These are phyloP conservation scores for Trissoscelio sp. DNA, from an alignment of 2,888 invertebrate species.

Conservation along the genomic window DNA sequence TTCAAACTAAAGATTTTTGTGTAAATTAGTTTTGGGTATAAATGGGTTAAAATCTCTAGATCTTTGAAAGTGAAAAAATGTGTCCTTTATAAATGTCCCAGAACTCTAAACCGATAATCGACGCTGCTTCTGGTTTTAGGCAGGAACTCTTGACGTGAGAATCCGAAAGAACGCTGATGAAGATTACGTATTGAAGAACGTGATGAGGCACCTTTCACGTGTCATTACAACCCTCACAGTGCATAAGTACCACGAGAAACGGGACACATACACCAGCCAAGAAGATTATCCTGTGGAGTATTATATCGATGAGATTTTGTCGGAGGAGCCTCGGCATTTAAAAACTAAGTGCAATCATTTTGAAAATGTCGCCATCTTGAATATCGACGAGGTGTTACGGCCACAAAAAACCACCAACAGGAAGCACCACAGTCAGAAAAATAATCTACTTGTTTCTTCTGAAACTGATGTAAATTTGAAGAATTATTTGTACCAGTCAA, in stretches of 20 bases:
- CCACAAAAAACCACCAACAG: neutral
- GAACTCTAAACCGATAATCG: too few species aligned
- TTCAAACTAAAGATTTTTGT: too few species aligned
- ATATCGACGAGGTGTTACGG: conserved; percentile 8
- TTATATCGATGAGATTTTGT: conserved; percentile 75
- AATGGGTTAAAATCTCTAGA: too few species aligned
- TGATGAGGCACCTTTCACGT: conserved; percentile 85
- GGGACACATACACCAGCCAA: conserved; percentile 19
- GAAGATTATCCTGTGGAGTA: conserved; percentile 71
- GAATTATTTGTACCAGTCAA: conserved; percentile 16
- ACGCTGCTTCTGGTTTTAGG: conserved; percentile 68
- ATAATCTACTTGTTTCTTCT: conserved; percentile 15
- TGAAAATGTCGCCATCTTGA: conserved; percentile 1
- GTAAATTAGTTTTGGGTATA: too few species aligned
- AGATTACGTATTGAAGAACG: conserved; percentile 85
- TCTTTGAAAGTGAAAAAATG: too few species aligned
- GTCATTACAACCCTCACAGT: conserved; percentile 85
- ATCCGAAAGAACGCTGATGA: conserved; percentile 87
- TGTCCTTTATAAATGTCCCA: too few species aligned
- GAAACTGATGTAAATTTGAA: neutral
- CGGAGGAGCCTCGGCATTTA: conserved; percentile 12
- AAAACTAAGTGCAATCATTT: neutral
- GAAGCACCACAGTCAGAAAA: neutral
- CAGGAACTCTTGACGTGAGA: conserved; percentile 86
- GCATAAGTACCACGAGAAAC: conserved; percentile 83